Percentiles rank a stretch among this genome's conserved stretches.
Evolutionary conservation across 2,888 invertebrate genomes (phyloP).

Genomic region (Amblyjoppa proteus): DNA sequence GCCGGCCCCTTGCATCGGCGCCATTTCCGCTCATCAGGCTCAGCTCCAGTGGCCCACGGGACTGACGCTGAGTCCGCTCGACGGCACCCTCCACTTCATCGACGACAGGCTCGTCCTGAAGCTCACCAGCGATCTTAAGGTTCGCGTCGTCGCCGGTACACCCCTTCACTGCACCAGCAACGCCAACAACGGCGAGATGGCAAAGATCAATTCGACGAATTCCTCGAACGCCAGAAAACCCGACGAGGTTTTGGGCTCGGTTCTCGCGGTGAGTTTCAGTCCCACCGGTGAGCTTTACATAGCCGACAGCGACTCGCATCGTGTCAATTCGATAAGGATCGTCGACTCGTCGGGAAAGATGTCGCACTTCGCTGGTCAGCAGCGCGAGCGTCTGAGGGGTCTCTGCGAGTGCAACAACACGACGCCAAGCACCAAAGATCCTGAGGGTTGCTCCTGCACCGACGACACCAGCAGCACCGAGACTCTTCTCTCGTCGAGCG

Average conservation of each 20-base stretch:
- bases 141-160: slow-evolving; percentile 97
- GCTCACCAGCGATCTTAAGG: slow-evolving; percentile 95
- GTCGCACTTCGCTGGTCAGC: slow-evolving; percentile 96
- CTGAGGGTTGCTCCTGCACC: slow-evolving; percentile 86
- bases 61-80: slow-evolving; percentile 96
- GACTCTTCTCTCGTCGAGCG: slow-evolving; percentile 95
- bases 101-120: slow-evolving; percentile 97
- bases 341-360: slow-evolving; percentile 96
- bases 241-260: slow-evolving; percentile 92
- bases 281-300: slow-evolving; percentile 97
- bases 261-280: slow-evolving; percentile 95
- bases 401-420: slow-evolving; percentile 81
- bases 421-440: slow-evolving; percentile 78
- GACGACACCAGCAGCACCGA: slow-evolving; percentile 92
- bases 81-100: slow-evolving; percentile 97
- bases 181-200: slow-evolving; percentile 78
- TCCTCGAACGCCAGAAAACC: slow-evolving; percentile 87
- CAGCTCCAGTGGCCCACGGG: slow-evolving; percentile 99
- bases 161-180: slow-evolving; percentile 94
- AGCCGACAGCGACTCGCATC: slow-evolving; percentile 96
- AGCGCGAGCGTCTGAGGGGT: slow-evolving; percentile 86
- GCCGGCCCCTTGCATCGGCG: slow-evolving; percentile 96
- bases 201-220: slow-evolving; percentile 81
- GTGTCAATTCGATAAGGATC: slow-evolving; percentile 93
- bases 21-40: slow-evolving; percentile 93